phyloP scores from a whole-genome alignment of 2,888 invertebrate species.

The Daptonema setosum region DNA sequence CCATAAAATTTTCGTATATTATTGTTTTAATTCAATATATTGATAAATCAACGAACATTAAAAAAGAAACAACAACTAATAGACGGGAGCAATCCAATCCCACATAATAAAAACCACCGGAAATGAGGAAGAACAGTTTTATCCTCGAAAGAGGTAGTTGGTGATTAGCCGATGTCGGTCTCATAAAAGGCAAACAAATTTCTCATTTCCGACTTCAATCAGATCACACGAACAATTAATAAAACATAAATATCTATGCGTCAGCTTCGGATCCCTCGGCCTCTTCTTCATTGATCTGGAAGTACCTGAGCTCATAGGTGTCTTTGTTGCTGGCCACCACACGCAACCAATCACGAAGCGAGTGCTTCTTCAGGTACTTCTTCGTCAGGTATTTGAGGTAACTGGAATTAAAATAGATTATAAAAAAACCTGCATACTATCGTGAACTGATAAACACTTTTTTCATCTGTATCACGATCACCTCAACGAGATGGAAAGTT shows the following conservation, averaged over 20 bases:
- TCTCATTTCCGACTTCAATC: no score
- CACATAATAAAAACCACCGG: neutral
- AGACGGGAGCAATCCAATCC: neutral
- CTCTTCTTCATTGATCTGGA: slow-evolving; percentile 52
- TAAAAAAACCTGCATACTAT: neutral
- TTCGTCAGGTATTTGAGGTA: slow-evolving; percentile 97
- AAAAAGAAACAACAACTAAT: neutral
- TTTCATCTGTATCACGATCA: no score
- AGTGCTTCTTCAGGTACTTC: slow-evolving; percentile 97
- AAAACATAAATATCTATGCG: no score
- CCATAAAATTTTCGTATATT: neutral
- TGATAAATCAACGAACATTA: no score
- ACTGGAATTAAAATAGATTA: slow-evolving; percentile 40
- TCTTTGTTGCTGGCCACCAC: slow-evolving; percentile 93
- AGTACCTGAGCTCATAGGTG: slow-evolving; percentile 91
- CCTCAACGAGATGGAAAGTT: no score
- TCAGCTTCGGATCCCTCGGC: slow-evolving; percentile 24
- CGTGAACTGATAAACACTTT: no score
- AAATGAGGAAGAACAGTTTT: neutral
- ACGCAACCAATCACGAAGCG: slow-evolving; percentile 90
- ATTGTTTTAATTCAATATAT: no score
- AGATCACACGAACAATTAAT: no score
- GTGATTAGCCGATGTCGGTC: neutral
- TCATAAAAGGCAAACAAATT: no score
- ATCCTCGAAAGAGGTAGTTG: neutral